Percentiles rank a stretch among this genome's conserved stretches.
phyloP scores from a whole-genome alignment of 2,888 invertebrate species.

The Drosophila rubida region DNA sequence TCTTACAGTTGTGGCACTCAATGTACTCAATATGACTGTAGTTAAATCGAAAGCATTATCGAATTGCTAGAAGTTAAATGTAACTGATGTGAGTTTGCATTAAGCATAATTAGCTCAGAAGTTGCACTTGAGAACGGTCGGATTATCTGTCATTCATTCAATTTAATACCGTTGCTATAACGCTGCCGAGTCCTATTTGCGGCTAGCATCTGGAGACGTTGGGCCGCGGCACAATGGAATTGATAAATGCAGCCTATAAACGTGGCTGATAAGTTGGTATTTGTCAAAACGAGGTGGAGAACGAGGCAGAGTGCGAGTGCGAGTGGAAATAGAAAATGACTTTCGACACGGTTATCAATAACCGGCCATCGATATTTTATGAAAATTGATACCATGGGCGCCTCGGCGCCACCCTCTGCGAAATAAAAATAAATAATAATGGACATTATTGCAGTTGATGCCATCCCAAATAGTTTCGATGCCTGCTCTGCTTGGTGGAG shows the following conservation, averaged over 20 bases:
- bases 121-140: too few species aligned
- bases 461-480: constrained; percentile 68
- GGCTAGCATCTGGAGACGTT: constrained; percentile 11
- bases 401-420: constrained; percentile 16
- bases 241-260: constrained; percentile 65
- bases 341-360: constrained; percentile 79
- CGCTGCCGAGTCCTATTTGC: not conserved
- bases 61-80: too few species aligned
- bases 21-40: too few species aligned
- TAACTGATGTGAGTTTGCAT: too few species aligned
- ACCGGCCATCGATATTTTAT: constrained; percentile 79
- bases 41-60: too few species aligned
- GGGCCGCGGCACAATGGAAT: too few species aligned
- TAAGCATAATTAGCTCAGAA: too few species aligned
- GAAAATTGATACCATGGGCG: constrained; percentile 77
- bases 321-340: constrained; percentile 69
- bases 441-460: constrained; percentile 77
- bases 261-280: constrained; percentile 55
- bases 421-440: constrained; percentile 80
- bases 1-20: too few species aligned
- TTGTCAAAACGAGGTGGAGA: constrained; percentile 57
- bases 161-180: not conserved
- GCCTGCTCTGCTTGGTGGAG: constrained; percentile 4
- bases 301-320: constrained; percentile 2
- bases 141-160: too few species aligned